Conservation (phyloP, 2,797 vertebrate genomes). For the Urocyon cinereoargenteus region DNA sequence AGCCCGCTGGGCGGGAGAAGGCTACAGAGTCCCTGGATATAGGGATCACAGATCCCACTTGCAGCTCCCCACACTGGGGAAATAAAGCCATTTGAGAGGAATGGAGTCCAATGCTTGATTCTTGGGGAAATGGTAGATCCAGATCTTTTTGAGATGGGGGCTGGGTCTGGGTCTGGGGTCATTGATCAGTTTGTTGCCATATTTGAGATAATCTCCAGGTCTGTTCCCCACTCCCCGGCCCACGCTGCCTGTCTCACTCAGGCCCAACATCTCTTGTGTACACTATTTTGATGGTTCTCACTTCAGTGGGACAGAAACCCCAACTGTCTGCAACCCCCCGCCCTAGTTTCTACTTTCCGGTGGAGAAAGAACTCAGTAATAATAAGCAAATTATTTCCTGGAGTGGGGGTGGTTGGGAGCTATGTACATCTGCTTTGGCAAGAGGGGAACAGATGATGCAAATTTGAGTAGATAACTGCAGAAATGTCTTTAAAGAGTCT, state of each 20-base stretch:
- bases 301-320: not conserved
- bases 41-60: not conserved
- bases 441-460: constrained; percentile 49
- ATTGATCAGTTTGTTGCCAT: not conserved
- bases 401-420: constrained; percentile 35
- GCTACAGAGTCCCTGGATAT: not conserved
- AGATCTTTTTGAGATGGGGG: not conserved
- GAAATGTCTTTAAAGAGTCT: constrained; percentile 78
- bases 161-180: not conserved
- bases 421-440: constrained; percentile 73
- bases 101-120: not conserved
- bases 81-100: constrained; percentile 75
- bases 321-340: not conserved
- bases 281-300: not conserved
- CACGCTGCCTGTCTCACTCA: not conserved
- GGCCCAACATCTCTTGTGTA: not conserved
- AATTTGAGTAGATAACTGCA: constrained; percentile 69
- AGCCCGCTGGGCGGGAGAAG: not conserved
- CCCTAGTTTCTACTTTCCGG: not conserved
- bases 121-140: too few relatives aligned
- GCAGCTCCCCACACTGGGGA: constrained; percentile 73
- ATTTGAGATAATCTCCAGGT: not conserved
- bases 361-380: constrained; percentile 18
- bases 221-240: not conserved
- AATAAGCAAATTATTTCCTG: constrained; percentile 8